Conservation (phyloP, 2,797 vertebrate genomes). For the Phyllotis vaccarum region DNA sequence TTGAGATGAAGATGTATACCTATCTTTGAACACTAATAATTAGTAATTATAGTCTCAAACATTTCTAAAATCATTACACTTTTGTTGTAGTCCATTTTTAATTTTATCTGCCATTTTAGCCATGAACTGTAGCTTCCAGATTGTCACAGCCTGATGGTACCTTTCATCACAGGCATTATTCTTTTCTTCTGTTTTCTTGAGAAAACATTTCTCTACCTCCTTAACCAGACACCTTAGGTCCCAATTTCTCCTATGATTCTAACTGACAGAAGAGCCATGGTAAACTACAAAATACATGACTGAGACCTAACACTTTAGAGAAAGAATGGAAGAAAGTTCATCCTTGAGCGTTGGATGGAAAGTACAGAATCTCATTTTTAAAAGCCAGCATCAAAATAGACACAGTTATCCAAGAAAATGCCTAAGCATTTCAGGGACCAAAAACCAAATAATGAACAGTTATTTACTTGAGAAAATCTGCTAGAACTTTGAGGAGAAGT, state of each 20-base stretch:
- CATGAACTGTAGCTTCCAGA: not conserved
- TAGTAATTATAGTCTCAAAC: conserved; percentile 8
- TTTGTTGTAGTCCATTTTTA: not conserved
- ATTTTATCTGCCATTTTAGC: not conserved
- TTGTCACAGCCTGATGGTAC: not conserved
- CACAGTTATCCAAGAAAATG: conserved; percentile 31
- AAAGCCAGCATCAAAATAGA: not conserved
- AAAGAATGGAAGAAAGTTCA: no score
- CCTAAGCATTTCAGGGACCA: not conserved
- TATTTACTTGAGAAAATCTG: conserved; percentile 55
- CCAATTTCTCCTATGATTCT: not conserved
- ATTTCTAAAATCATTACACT: not conserved
- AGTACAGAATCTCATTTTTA: not conserved
- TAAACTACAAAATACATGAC: not conserved
- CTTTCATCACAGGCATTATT: conserved; percentile 27
- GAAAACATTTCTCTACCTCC: not conserved
- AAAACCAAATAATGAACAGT: conserved; percentile 19
- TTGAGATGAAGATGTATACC: not conserved
- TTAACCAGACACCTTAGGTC: not conserved
- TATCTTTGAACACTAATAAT: not conserved
- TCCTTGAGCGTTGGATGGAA: not conserved
- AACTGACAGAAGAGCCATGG: not conserved
- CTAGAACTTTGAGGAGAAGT: conserved; percentile 40
- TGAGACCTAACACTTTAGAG: not conserved
- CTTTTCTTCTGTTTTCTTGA: conserved; percentile 17